A percentile compares a stretch with the other conserved stretches of the same genome.
Evolutionary conservation across 2,797 vertebrate genomes (phyloP).

Genomic region (Triplophysa bombifrons): DNA sequence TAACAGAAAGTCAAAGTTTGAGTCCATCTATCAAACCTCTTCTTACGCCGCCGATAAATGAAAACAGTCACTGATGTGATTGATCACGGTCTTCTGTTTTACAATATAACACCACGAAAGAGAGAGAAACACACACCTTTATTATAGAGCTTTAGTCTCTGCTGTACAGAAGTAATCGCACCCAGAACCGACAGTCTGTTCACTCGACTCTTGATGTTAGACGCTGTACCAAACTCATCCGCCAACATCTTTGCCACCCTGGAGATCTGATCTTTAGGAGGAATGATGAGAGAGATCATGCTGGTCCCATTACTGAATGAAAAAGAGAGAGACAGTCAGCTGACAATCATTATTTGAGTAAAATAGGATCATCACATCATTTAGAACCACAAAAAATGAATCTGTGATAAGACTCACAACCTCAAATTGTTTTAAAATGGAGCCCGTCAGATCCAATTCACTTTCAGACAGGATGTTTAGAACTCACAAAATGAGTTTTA

Average conservation of each 20-base stretch:
- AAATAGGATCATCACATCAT: background rate
- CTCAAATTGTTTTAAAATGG: no score
- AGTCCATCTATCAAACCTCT: no score
- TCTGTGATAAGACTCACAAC: no score
- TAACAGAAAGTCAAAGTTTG: no score
- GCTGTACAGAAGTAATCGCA: conserved; percentile 99
- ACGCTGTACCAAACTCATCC: conserved; percentile 98
- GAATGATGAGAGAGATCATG: conserved; percentile 99
- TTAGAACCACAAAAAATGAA: no score
- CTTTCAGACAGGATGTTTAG: background rate
- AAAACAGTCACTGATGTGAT: no score
- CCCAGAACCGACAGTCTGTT: conserved; percentile 98
- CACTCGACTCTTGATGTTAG: conserved; percentile 98
- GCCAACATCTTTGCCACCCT: conserved; percentile 99
- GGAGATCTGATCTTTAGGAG: conserved; percentile 99
- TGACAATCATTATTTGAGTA: background rate
- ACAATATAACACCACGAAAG: no score
- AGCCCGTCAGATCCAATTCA: background rate
- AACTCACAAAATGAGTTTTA: background rate
- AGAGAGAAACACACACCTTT: conserved; percentile 77
- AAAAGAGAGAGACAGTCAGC: background rate
- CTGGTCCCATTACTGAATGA: conserved; percentile 95
- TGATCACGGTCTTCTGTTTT: no score
- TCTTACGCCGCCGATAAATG: no score
- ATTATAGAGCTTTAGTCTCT: conserved; percentile 99